phyloP scores from a whole-genome alignment of 1,140 invertebrate genomes.

The Drosophila sucinea region DNA sequence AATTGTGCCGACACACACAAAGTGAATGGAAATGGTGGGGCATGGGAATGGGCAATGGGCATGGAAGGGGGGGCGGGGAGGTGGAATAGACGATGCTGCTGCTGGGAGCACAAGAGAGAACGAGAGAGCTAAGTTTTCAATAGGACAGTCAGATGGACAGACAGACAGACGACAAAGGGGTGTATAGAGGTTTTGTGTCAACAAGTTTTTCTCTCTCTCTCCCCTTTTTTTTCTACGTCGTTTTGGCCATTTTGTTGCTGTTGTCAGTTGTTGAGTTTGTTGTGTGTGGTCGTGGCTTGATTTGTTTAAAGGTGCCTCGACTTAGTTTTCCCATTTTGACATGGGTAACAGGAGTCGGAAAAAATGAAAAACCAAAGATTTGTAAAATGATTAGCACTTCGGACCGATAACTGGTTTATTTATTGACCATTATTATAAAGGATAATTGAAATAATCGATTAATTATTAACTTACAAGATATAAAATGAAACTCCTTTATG shows the following conservation, averaged over 20 bases:
- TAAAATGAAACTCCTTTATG: too few relatives aligned
- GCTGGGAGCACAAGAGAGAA: conserved; percentile 9
- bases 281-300: conserved; percentile 74
- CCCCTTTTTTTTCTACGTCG: conserved; percentile 23
- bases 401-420: not conserved
- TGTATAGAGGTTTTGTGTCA: conserved; percentile 66
- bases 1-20: conserved; percentile 77
- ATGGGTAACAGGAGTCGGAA: conserved; percentile 46
- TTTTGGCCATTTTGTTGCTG: conserved; percentile 72
- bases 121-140: conserved; percentile 12
- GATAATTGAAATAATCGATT: too few relatives aligned
- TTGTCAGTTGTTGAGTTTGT: conserved; percentile 68
- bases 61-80: not conserved
- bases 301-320: conserved; percentile 73
- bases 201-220: conserved; percentile 63
- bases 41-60: conserved; percentile 34
- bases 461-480: too few relatives aligned
- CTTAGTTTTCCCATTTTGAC: conserved; percentile 36
- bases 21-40: conserved; percentile 45
- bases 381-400: not conserved
- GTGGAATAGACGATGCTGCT: conserved; percentile 2
- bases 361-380: not conserved
- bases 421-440: too few relatives aligned
- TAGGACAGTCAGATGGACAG: conserved; percentile 24
- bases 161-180: conserved; percentile 21